phyloP scores from a whole-genome alignment of 2,113 vertebrate species.

The Tringa solitaria region DNA sequence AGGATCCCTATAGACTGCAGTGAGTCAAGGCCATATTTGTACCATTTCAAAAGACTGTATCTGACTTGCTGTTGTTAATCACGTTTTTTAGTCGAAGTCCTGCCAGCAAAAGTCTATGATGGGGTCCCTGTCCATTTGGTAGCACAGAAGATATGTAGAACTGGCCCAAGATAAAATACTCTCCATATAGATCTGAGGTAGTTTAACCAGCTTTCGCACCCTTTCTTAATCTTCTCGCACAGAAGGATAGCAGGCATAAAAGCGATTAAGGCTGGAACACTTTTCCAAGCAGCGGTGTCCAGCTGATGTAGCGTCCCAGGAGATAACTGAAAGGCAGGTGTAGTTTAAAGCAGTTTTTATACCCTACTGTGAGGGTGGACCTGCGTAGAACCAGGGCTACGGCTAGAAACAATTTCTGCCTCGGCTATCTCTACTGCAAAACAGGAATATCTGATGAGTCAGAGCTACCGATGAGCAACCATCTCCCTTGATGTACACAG shows the following conservation, averaged over 20 bases:
- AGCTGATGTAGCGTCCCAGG: not conserved
- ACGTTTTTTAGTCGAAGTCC: not conserved
- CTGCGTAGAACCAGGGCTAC: not conserved
- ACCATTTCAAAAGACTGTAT: not conserved
- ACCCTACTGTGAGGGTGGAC: not conserved
- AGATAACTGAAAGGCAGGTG: not conserved
- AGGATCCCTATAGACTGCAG: not conserved
- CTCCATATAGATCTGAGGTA: not conserved
- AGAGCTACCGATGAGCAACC: not conserved
- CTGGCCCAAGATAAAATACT: not conserved
- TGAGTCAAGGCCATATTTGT: not conserved
- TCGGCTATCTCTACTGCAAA: not conserved
- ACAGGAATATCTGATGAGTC: not conserved
- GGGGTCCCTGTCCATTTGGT: not conserved
- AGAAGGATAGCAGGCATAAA: not conserved
- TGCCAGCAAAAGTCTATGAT: not conserved
- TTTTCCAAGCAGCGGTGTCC: not conserved
- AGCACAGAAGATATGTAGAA: not conserved
- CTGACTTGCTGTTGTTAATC: not conserved
- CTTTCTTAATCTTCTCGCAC: not conserved
- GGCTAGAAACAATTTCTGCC: not conserved
- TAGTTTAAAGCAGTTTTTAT: not conserved
- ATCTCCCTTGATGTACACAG: not conserved
- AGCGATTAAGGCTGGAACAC: not conserved
- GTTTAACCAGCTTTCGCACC: not conserved